Percentiles rank a stretch among this genome's conserved stretches.
phyloP scores from a whole-genome alignment of 1,140 invertebrate species.

The Trissolcus basalis region DNA sequence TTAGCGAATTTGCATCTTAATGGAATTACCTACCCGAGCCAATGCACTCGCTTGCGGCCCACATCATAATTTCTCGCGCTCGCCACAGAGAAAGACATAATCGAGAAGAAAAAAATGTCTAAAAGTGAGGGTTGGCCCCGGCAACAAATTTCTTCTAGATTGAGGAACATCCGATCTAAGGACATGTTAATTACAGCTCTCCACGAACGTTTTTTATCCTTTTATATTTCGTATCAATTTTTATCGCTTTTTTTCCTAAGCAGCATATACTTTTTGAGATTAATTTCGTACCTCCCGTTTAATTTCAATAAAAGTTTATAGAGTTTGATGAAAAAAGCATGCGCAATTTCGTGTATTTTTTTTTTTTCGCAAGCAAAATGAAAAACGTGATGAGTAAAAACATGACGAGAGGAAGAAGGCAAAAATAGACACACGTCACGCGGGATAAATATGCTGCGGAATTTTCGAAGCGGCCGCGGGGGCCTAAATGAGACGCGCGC shows the following conservation, averaged over 20 bases:
- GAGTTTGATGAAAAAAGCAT: too few species aligned
- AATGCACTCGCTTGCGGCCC: conserved; percentile 59
- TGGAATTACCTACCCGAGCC: conserved; percentile 69
- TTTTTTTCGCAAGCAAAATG: too few species aligned
- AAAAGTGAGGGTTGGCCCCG: too few species aligned
- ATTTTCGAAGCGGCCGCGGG: conserved; percentile 54
- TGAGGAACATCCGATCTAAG: background rate
- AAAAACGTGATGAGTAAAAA: conserved; percentile 30
- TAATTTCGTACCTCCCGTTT: too few species aligned
- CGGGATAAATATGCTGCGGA: conserved; percentile 59
- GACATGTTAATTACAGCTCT: too few species aligned
- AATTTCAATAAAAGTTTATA: too few species aligned
- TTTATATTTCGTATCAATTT: too few species aligned
- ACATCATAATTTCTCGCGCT: conserved; percentile 70
- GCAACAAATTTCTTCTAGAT: too few species aligned
- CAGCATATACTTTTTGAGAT: too few species aligned
- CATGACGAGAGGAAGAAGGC: conserved; percentile 37
- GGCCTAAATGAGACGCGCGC: conserved; percentile 26
- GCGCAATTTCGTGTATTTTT: too few species aligned
- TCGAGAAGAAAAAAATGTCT: conserved; percentile 23
- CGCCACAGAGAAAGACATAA: conserved; percentile 61
- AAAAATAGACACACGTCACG: conserved; percentile 51
- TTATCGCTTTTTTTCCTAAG: too few species aligned
- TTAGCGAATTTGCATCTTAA: conserved; percentile 76
- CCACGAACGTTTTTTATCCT: too few species aligned